phyloP scores from a whole-genome alignment of 2,113 vertebrate genomes.

The Pomatostomus ruficeps region DNA sequence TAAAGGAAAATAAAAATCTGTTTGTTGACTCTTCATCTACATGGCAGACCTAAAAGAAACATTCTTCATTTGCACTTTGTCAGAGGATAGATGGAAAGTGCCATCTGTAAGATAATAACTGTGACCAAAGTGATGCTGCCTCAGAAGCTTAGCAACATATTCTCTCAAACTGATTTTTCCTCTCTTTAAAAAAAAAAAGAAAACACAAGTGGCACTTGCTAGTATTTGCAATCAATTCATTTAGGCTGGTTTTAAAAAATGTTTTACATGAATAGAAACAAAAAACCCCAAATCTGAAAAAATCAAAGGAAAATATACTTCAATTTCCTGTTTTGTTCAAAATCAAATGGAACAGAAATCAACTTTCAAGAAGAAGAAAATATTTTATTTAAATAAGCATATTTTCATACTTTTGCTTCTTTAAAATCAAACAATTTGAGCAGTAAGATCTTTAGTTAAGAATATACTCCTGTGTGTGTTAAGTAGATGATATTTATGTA shows the following conservation, averaged over 20 bases:
- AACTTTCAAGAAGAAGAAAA: background rate
- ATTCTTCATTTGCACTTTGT: background rate
- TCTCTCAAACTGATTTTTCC: background rate
- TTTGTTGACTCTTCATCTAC: background rate
- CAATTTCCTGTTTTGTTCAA: background rate
- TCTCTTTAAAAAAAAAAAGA: too few relatives aligned
- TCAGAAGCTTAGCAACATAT: background rate
- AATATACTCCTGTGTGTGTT: background rate
- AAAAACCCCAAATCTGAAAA: background rate
- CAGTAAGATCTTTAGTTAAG: background rate
- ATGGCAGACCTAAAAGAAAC: background rate
- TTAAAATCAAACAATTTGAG: background rate
- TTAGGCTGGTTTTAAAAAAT: background rate
- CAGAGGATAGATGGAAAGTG: background rate
- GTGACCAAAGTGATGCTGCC: background rate
- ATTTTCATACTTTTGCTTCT: background rate
- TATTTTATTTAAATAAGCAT: background rate
- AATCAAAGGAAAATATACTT: background rate
- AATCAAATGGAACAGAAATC: background rate
- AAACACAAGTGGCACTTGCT: background rate
- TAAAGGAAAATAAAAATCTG: background rate
- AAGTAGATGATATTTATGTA: background rate
- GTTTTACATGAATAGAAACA: background rate
- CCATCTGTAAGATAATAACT: constrained; percentile 25
- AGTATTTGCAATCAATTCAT: background rate